These are phyloP conservation scores for Chelidonichthys spinosus DNA, from an alignment of 2,797 vertebrate species.

Conservation along the genomic window DNA sequence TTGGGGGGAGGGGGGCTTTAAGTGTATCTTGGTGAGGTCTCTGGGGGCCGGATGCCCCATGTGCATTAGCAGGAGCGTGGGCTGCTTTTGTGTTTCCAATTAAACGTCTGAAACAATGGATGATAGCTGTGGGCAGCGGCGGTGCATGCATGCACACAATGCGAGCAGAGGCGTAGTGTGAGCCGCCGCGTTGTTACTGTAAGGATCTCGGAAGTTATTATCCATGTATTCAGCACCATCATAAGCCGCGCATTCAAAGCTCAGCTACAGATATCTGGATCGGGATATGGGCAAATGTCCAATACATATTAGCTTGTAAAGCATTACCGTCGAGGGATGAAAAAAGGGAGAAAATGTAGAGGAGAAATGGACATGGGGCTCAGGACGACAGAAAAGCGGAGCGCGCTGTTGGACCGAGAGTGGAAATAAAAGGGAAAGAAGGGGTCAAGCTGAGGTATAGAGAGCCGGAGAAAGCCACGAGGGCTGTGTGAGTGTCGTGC, in stretches of 20 bases:
- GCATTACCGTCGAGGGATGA: not conserved
- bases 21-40: conserved; percentile 68
- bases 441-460: conserved; percentile 72
- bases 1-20: conserved; percentile 39
- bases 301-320: conserved; percentile 12
- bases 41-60: conserved; percentile 52
- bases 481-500: conserved; percentile 63
- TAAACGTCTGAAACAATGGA: conserved; percentile 76
- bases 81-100: conserved; percentile 77
- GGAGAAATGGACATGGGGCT: conserved; percentile 5
- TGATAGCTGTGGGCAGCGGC: conserved; percentile 64
- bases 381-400: conserved; percentile 23
- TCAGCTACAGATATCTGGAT: conserved; percentile 40
- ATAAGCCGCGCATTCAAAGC: conserved; percentile 51
- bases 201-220: conserved; percentile 56
- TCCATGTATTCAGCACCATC: conserved; percentile 54
- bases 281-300: conserved; percentile 17
- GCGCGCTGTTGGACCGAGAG: conserved; percentile 32
- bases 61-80: conserved; percentile 70
- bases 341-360: not conserved
- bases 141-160: conserved; percentile 19
- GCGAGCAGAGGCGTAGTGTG: conserved; percentile 35
- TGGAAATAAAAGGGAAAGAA: conserved; percentile 57
- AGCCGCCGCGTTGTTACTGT: conserved; percentile 36
- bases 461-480: conserved; percentile 57